Percentiles rank a stretch among this genome's conserved stretches.
Conservation (phyloP, 2,888 invertebrate species). For the Rhingia campestris region DNA sequence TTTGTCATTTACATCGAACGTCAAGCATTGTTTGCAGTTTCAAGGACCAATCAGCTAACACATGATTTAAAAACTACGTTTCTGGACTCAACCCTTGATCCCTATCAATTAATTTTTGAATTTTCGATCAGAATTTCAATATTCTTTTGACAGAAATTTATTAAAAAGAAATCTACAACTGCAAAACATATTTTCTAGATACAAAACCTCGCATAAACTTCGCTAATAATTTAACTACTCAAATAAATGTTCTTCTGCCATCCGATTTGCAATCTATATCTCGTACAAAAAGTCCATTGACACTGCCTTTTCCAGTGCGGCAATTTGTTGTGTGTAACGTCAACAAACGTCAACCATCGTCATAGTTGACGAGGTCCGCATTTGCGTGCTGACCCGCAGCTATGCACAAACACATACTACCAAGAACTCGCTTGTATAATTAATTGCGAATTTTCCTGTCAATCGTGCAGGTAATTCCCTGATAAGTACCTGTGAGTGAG, state of each 20-base stretch:
- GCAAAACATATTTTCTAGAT: too few species aligned
- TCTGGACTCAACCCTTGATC: too few species aligned
- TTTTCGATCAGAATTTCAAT: too few species aligned
- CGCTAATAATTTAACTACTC: neutral
- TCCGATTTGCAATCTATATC: neutral
- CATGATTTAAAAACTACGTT: too few species aligned
- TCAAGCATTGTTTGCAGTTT: too few species aligned
- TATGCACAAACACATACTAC: slow-evolving; percentile 49
- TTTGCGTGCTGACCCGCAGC: slow-evolving; percentile 73
- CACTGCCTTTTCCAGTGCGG: slow-evolving; percentile 37
- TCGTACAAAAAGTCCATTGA: slow-evolving; percentile 58
- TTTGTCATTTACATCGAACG: too few species aligned
- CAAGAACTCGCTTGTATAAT: slow-evolving; percentile 66
- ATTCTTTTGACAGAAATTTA: neutral
- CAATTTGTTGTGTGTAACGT: slow-evolving; percentile 22
- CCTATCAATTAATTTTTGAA: too few species aligned
- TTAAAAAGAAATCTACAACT: neutral
- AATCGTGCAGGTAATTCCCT: slow-evolving; percentile 74
- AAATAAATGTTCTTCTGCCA: too few species aligned
- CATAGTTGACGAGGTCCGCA: slow-evolving; percentile 71
- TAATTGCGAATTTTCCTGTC: slow-evolving; percentile 74
- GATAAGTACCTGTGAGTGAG: slow-evolving; percentile 74
- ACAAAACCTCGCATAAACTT: slow-evolving; percentile 9
- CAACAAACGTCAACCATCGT: slow-evolving; percentile 70
- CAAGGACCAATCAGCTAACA: too few species aligned